Percentiles rank a stretch among this genome's conserved stretches.
Conservation (phyloP, 2,113 vertebrate species). For the Bujurquina vittata region DNA sequence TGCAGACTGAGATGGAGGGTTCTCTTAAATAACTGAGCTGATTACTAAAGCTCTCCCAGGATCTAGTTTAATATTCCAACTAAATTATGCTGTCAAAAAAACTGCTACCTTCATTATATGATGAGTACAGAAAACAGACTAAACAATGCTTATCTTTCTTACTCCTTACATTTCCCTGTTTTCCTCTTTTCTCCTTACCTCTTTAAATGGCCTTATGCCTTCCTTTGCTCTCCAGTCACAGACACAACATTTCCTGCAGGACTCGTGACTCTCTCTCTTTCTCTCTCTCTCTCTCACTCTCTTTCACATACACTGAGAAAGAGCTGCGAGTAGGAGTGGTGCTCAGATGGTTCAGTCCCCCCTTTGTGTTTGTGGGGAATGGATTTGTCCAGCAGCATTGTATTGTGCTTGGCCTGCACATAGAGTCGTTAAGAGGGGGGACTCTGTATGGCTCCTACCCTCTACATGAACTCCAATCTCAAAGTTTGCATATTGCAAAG, state of each 20-base stretch:
- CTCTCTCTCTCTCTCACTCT: neutral
- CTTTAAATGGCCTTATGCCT: neutral
- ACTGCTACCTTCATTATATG: conserved; percentile 15
- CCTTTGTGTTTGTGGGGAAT: conserved; percentile 45
- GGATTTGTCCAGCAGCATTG: conserved; percentile 52
- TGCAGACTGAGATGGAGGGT: neutral
- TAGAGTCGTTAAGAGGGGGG: conserved; percentile 29
- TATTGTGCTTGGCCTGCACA: conserved; percentile 36
- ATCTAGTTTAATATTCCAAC: conserved; percentile 36
- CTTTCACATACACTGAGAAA: neutral
- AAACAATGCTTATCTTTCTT: conserved; percentile 5
- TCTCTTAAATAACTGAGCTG: conserved; percentile 20
- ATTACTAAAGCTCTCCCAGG: conserved; percentile 31
- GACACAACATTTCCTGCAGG: conserved; percentile 62
- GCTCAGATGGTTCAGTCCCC: conserved; percentile 52
- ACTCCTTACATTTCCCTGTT: neutral
- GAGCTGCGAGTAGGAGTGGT: conserved; percentile 30
- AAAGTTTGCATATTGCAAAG: conserved; percentile 20
- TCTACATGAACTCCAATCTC: conserved; percentile 60
- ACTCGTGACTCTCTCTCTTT: conserved; percentile 5
- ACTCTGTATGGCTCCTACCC: conserved; percentile 49
- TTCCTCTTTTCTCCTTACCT: conserved; percentile 12
- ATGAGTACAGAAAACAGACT: conserved; percentile 7
- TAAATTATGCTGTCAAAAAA: neutral
- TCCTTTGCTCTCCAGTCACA: conserved; percentile 28